Conservation (phyloP, 1,140 invertebrate species). For the Cyrtorhinus lividipennis region DNA sequence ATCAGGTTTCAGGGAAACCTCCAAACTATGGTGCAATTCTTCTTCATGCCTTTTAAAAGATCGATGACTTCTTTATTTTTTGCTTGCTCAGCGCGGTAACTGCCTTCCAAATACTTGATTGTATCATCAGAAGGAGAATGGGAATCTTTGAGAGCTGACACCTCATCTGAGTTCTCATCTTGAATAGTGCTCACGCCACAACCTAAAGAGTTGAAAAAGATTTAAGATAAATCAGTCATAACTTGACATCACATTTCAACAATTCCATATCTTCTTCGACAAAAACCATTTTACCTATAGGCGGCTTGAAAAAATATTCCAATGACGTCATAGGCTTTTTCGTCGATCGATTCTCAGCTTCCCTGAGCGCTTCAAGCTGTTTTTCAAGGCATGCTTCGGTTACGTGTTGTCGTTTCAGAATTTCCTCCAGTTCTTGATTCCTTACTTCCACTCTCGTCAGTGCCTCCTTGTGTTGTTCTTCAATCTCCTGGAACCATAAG, state of each 20-base stretch:
- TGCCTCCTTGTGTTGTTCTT: constrained; percentile 35
- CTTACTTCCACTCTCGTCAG: constrained; percentile 33
- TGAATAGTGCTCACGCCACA: no score
- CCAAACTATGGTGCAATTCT: no score
- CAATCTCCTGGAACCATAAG: constrained; percentile 25
- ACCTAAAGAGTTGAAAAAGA: no score
- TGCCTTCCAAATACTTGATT: no score
- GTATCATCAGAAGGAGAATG: no score
- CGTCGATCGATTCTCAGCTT: constrained; percentile 20
- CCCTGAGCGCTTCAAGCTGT: constrained; percentile 15
- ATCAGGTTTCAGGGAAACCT: no score
- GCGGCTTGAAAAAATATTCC: constrained; percentile 4
- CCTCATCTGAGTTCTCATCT: no score
- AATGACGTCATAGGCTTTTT: constrained; percentile 15
- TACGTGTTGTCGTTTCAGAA: constrained; percentile 31
- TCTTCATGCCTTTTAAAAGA: background rate
- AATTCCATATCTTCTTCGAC: no score
- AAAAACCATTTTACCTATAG: background rate
- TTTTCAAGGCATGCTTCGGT: constrained; percentile 23
- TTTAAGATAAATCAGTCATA: no score
- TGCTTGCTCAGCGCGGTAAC: no score
- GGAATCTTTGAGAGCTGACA: no score
- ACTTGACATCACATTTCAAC: no score
- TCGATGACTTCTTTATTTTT: background rate
- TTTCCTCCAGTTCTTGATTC: constrained; percentile 32